These are phyloP conservation scores for Morpho helenor DNA, from an alignment of 2,888 invertebrate genomes.

Conservation along the genomic window DNA sequence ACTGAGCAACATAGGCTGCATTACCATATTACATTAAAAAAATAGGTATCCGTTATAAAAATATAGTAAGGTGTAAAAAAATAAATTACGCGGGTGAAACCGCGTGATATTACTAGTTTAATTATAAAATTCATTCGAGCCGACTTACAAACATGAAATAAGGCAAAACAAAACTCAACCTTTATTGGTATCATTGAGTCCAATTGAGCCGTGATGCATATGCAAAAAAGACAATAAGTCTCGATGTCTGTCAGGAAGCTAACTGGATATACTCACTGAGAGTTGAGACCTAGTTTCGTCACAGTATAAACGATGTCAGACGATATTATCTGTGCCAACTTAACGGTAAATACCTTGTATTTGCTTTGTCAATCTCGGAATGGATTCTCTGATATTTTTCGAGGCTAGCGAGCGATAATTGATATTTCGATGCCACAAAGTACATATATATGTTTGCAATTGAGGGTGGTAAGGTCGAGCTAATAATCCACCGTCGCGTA, in stretches of 20 bases:
- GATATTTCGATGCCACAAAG: background rate
- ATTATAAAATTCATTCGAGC: too few species aligned
- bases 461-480: too few species aligned
- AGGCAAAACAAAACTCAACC: slow-evolving; percentile 3
- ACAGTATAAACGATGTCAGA: slow-evolving; percentile 39
- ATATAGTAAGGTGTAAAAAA: too few species aligned
- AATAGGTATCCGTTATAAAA: too few species aligned
- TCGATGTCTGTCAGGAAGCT: slow-evolving; percentile 18
- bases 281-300: slow-evolving; percentile 27
- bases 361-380: slow-evolving; percentile 39
- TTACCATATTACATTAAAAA: too few species aligned
- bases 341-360: slow-evolving; percentile 57
- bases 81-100: too few species aligned
- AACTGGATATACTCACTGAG: slow-evolving; percentile 26
- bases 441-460: too few species aligned
- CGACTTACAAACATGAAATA: background rate
- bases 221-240: slow-evolving; percentile 11
- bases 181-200: slow-evolving; percentile 16
- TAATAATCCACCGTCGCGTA: too few species aligned
- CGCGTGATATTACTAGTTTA: too few species aligned
- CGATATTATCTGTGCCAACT: slow-evolving; percentile 55
- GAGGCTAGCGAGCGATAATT: background rate
- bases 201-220: slow-evolving; percentile 12
- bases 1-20: too few species aligned
- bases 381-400: slow-evolving; percentile 3